Percentiles rank a stretch among this genome's conserved stretches.
Conservation (phyloP, 1,140 invertebrate species). For the Drosophila setifemur region DNA sequence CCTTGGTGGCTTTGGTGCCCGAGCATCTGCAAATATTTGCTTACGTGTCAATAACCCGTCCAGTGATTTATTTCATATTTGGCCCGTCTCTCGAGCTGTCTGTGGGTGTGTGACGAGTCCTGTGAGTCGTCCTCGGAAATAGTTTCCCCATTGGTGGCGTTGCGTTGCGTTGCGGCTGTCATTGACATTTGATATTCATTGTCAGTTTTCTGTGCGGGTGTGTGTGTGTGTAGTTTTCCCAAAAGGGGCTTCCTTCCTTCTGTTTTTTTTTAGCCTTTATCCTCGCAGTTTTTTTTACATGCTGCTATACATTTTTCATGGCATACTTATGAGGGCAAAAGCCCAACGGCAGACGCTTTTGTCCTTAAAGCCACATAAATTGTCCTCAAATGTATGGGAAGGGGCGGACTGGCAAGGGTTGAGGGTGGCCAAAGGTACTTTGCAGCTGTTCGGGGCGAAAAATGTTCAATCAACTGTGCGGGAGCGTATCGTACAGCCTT, state of each 20-base stretch:
- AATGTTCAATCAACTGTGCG: constrained; percentile 61
- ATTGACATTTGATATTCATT: constrained; percentile 77
- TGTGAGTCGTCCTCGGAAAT: constrained; percentile 42
- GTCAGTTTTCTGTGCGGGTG: too few relatives aligned
- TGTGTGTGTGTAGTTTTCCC: constrained; percentile 39
- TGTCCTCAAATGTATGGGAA: constrained; percentile 16
- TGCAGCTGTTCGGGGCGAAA: constrained; percentile 48
- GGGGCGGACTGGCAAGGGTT: neutral
- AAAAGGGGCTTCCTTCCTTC: constrained; percentile 8
- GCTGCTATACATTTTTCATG: constrained; percentile 59
- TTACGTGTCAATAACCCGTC: constrained; percentile 78
- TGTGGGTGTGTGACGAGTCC: too few relatives aligned
- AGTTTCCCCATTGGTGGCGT: constrained; percentile 54
- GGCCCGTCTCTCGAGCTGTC: too few relatives aligned
- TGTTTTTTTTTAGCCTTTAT: constrained; percentile 11
- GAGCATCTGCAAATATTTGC: constrained; percentile 71
- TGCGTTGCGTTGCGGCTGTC: constrained; percentile 53
- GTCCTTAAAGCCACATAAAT: constrained; percentile 72
- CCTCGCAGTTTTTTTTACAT: constrained; percentile 14
- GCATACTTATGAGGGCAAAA: constrained; percentile 71
- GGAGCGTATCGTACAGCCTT: constrained; percentile 42
- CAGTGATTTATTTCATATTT: constrained; percentile 80
- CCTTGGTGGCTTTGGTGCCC: constrained; percentile 15
- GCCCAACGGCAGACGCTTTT: constrained; percentile 39
- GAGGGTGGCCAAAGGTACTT: constrained; percentile 27